Conservation (phyloP, 2,113 vertebrate genomes). For the Grus americana region DNA sequence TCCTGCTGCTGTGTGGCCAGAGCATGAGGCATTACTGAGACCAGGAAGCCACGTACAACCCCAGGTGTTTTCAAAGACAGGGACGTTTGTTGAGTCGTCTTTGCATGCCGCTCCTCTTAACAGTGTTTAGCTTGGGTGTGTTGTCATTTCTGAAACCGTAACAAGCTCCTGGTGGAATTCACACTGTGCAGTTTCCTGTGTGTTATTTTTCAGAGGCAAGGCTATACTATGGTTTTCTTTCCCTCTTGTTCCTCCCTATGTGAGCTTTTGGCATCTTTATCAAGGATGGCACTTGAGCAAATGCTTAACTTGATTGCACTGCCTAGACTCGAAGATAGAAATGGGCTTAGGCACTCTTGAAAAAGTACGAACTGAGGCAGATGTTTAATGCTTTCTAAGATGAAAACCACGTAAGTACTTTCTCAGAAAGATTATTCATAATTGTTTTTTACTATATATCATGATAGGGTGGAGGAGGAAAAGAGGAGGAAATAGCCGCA, state of each 20-base stretch:
- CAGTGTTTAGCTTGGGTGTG: neutral
- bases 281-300: neutral
- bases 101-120: neutral
- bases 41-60: neutral
- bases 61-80: neutral
- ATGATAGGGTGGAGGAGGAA: neutral
- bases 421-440: neutral
- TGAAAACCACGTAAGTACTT: neutral
- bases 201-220: neutral
- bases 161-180: neutral
- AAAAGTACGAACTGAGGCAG: neutral
- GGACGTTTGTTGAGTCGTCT: neutral
- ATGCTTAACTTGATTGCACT: neutral
- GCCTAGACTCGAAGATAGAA: neutral
- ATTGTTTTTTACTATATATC: neutral
- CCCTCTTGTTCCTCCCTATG: neutral
- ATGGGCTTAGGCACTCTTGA: neutral
- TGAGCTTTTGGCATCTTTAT: neutral
- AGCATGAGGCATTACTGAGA: neutral
- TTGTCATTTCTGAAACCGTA: neutral
- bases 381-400: neutral
- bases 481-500: neutral
- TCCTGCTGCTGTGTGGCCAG: rapidly evolving
- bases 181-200: neutral
- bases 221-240: neutral